Conservation (phyloP, 2,888 invertebrate genomes). For the Tribolium freemani region DNA sequence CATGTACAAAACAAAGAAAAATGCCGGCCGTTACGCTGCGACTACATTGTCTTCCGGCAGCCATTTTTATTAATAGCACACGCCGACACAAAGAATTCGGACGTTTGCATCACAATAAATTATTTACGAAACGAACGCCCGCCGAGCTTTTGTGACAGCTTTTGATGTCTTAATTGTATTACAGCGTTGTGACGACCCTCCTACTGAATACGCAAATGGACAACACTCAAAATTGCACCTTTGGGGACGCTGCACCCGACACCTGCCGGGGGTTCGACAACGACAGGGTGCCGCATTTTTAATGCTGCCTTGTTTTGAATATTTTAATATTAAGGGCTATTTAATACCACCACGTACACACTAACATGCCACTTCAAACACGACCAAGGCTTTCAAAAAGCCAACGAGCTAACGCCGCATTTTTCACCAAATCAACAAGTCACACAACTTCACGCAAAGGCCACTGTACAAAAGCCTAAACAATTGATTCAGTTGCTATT, state of each 20-base stretch:
- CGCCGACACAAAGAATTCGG: slow-evolving; percentile 14
- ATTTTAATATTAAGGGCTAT: neutral
- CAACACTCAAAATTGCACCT: slow-evolving; percentile 34
- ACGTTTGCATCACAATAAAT: slow-evolving; percentile 30
- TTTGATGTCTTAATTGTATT: slow-evolving; percentile 49
- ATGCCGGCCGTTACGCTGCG: slow-evolving; percentile 18
- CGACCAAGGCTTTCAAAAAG: neutral
- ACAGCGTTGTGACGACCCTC: slow-evolving; percentile 40
- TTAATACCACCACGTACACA: neutral
- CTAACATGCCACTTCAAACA: neutral
- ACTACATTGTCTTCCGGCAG: slow-evolving; percentile 16
- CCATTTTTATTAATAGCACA: slow-evolving; percentile 36
- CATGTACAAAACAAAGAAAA: slow-evolving; percentile 45
- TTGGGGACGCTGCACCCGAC: slow-evolving; percentile 27
- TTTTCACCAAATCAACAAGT: too few species aligned
- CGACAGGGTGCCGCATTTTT: slow-evolving; percentile 6
- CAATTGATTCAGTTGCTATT: too few species aligned
- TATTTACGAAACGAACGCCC: slow-evolving; percentile 28
- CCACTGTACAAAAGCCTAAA: too few species aligned
- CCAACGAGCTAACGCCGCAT: neutral
- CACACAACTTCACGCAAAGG: too few species aligned
- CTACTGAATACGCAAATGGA: slow-evolving; percentile 30
- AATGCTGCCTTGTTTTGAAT: slow-evolving; percentile 7
- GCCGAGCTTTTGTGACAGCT: slow-evolving; percentile 43
- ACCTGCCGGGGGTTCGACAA: slow-evolving; percentile 30